Percentiles rank a stretch among this genome's conserved stretches.
phyloP scores from a whole-genome alignment of 1,140 invertebrate genomes.

The Leptonema lineaticorne region DNA sequence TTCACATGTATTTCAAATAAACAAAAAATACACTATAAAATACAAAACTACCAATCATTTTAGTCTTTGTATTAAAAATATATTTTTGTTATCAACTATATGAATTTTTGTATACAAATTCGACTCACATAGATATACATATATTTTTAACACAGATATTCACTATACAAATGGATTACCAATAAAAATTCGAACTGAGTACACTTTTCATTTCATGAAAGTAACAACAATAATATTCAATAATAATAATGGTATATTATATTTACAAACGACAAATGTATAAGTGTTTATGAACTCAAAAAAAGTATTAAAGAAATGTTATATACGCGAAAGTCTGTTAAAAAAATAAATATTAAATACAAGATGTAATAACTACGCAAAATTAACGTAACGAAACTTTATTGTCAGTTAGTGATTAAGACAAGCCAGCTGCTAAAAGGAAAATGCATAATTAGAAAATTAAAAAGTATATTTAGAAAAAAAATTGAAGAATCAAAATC shows the following conservation, averaged over 20 bases:
- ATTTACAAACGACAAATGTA: not conserved
- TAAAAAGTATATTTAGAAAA: not conserved
- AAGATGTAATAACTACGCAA: not conserved
- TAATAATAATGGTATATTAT: not conserved
- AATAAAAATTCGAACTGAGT: not conserved
- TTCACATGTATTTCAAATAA: slow-evolving; percentile 28
- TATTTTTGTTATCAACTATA: slow-evolving; percentile 11
- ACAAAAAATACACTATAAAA: slow-evolving; percentile 19
- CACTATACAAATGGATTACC: not conserved
- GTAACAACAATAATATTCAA: not conserved
- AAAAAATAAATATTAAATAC: not conserved
- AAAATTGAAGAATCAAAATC: not conserved
- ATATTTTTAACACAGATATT: not conserved
- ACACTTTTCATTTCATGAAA: not conserved
- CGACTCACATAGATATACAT: not conserved
- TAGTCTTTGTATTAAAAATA: slow-evolving; percentile 26
- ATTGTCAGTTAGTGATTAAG: not conserved
- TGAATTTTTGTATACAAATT: not conserved
- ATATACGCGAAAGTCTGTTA: no score
- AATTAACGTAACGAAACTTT: not conserved
- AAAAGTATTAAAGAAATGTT: no score
- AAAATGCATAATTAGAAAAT: not conserved
- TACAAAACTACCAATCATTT: slow-evolving; percentile 29
- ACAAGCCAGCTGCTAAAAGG: not conserved
- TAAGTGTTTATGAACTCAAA: no score